A percentile compares a stretch with the other conserved stretches of the same genome.
phyloP scores from a whole-genome alignment of 2,888 invertebrate genomes.

The Hypomecis atomaria region DNA sequence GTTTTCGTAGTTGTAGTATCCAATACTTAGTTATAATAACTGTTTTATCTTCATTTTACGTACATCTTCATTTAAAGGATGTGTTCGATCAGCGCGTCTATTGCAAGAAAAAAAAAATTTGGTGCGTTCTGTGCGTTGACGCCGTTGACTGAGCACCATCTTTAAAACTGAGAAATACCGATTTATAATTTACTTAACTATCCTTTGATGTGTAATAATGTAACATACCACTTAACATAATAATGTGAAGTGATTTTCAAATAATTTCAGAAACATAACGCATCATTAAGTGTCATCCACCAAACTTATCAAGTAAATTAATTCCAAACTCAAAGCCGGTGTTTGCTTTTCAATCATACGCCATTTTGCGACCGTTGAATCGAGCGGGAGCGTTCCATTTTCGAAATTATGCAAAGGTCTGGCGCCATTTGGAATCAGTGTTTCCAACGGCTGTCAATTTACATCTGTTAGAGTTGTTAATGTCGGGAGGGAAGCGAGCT shows the following conservation, averaged over 20 bases:
- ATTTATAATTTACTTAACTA: too few relatives aligned
- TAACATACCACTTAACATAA: too few relatives aligned
- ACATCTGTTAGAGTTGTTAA: slow-evolving; percentile 79
- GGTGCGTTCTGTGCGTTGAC: too few relatives aligned
- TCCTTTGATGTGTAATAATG: too few relatives aligned
- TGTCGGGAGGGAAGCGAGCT: slow-evolving; percentile 51
- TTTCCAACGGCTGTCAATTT: slow-evolving; percentile 79
- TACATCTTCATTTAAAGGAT: background rate
- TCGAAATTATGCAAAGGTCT: slow-evolving; percentile 77
- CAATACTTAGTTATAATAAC: too few relatives aligned
- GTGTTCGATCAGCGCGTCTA: too few relatives aligned
- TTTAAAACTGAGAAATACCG: too few relatives aligned
- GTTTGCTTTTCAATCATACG: slow-evolving; percentile 67
- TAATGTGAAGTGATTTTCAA: too few relatives aligned
- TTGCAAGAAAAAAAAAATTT: too few relatives aligned
- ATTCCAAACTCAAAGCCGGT: slow-evolving; percentile 50
- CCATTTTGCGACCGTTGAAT: slow-evolving; percentile 57
- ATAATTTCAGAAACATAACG: too few relatives aligned
- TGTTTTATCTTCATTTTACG: background rate
- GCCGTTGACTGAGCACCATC: too few relatives aligned
- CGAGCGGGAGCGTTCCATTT: slow-evolving; percentile 63
- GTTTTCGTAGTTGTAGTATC: background rate
- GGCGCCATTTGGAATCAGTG: slow-evolving; percentile 78
- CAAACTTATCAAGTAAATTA: slow-evolving; percentile 45
- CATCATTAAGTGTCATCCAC: too few relatives aligned